Evolutionary conservation across 1,140 invertebrate species (phyloP), one percentile per base, ranked within the genome.

Genomic region (Acromyrmex charruanus): DNA sequence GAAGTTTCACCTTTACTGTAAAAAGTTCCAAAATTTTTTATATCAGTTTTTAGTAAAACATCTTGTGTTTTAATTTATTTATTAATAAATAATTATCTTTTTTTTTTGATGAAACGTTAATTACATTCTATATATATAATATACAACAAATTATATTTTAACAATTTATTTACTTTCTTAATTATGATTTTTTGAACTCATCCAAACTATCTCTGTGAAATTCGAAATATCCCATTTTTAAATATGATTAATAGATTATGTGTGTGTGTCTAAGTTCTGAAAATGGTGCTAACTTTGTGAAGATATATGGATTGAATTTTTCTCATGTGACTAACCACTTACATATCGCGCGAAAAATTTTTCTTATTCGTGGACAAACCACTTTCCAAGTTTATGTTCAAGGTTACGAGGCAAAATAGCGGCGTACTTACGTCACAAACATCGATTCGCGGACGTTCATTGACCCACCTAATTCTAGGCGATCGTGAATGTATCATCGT

Each of bases 361-460:
- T 25, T 16, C 10, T 39, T 5, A 16, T 21, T 10, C 21, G 66
- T 31, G 51, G 53, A 69, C 51, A 71, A n/a, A 35, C 12, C 31
- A 16, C 16, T 75, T 72, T 84, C 51, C 69, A 84, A 84, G 80
- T 84, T 84, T 84, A 80, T 35, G 77, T 80, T 68, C 77, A 84
- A 75, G 80, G 80, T 74, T 44, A 55, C 35, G 18, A 44, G 12
- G 18, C 16, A 53, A 58, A 72, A 72, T 72, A 82, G 35, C 66
- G 53, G 18, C 28, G 69, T 74, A 74, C 31, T 74, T 84, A 74
- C 80, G 80, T 84, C 80, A 84, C 18, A 3, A 49, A 28, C 80
- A 84, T 84, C 80, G 80, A 84, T 84, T 84, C 80, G 35, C 25
- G 53, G 25, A 18, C 66, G 80, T 82, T 58, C 66, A 14, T 75